Conservation (phyloP, 2,113 vertebrate genomes). For the Calypte anna region DNA sequence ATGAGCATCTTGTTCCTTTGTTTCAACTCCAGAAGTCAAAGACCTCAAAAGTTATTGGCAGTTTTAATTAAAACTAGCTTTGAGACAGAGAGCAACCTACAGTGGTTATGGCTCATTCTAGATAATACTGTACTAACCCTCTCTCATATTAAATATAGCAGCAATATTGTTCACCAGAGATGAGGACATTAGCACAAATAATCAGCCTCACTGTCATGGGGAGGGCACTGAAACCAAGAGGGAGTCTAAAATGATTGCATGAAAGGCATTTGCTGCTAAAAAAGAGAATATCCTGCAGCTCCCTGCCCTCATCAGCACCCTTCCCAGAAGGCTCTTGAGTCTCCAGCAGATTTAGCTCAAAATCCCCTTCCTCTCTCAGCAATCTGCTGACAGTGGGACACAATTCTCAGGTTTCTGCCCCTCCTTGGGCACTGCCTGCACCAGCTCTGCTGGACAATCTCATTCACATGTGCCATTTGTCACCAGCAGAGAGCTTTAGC, state of each 20-base stretch:
- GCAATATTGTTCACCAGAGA: slow-evolving; percentile 38
- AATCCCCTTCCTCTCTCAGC: background rate
- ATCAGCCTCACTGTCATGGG: background rate
- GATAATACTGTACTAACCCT: slow-evolving; percentile 26
- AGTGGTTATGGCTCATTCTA: background rate
- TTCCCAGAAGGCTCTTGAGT: background rate
- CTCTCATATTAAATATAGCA: slow-evolving; percentile 34
- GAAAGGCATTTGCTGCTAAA: background rate
- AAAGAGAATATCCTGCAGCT: background rate
- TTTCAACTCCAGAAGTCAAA: slow-evolving; percentile 27
- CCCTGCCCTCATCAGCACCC: background rate
- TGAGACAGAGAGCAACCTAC: background rate
- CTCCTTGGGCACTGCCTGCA: background rate
- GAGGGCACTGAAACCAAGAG: background rate
- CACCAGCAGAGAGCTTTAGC: background rate
- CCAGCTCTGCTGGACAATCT: rapidly evolving
- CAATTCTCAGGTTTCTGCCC: background rate
- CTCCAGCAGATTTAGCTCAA: background rate
- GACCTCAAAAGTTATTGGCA: slow-evolving; percentile 13
- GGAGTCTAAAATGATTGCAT: background rate
- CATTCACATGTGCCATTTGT: background rate
- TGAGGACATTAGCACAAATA: slow-evolving; percentile 32
- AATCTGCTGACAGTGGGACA: background rate
- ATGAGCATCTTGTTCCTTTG: background rate
- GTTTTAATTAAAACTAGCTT: slow-evolving; percentile 48